Base-by-base conservation (phyloP, 2,113 vertebrate species). In the Vidua chalybeata region DNA sequence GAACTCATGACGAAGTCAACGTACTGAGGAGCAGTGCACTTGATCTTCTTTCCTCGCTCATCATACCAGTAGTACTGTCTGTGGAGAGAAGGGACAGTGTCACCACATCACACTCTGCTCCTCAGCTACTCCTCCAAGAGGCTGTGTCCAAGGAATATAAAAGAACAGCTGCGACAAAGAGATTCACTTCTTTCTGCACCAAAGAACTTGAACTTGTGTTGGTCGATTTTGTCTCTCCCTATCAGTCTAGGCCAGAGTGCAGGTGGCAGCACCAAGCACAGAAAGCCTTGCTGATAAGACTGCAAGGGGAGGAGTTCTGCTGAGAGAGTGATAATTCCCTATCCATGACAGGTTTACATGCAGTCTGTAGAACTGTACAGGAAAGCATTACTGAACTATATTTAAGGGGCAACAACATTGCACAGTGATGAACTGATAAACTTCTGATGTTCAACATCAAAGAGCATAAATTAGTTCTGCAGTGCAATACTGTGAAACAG, bases 41-140 rank as follows among this genome's bases (percentile, higher is more conserved):
- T 99, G 43, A 99, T 98, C 98, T 99, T 99, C 98, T 99, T 99
- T 89, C 99, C 99, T 98, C 98, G 98, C 96, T 99, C 99, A 11
- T 99, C 99, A 96, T 99, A 98, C 99, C 99, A 99, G 99, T 99
- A 99, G 98, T 99, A 99, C 98, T 99, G 99, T 97, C 99, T 99
- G 98, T 93, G 91, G 94, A 67, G 75, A 94, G 91, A 96, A 95
- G 28, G 3, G 73, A 80, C 74, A 96, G 41, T 2, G 75, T 82
- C 68, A 90, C 63, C 51, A 28, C 30, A 1, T 11, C 41, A 20
- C 7, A 22, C 45, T 39, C 15, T n/a, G 35, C 54, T 52, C 45
- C 61, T 51, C 89, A 73, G 71, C 72, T 55, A 20, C 68, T 35
- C 51, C 43, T 77, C 26, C 27, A 17, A 15, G 33, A 63, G 26